Base-by-base conservation (phyloP, 2,797 vertebrate genomes). In the Mareca strepera region DNA sequence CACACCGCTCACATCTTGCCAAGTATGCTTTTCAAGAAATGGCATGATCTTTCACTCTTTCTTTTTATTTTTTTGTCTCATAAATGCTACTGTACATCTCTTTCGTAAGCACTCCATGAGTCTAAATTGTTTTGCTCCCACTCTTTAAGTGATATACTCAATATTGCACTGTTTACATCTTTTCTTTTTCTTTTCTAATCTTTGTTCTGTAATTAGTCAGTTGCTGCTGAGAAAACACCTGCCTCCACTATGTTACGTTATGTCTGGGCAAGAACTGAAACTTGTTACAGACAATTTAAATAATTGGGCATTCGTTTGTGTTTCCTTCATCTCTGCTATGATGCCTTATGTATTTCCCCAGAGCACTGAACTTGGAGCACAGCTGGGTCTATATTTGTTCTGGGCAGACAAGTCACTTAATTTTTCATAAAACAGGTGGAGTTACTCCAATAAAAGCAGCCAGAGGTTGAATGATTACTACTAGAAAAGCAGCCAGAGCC, bases 131-230 rank as follows among this genome's bases (percentile, higher is more conserved):
- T 56, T 35, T 39, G 64, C 70, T 60, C 60, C 11, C 3, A 9
- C 73, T 94, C 58, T 12, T 12, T n/a, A 75, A 1, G 2, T 4
- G 2, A 16, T 13, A 18, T 9, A 28, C 59, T 81, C 17, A 7
- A 53, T 39, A 3, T 31, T 41, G 64, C 70, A 46, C 87, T 92
- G 83, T 92, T 92, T 90, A 90, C 43, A 31, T 94, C 31, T 75
- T 20, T 64, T 22, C 68, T 53, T 85, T 67, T 25, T 29, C 41
- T 83, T 53, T 58, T 66, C 66, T 84, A 13, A 56, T 84, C 87
- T 88, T 77, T 94, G 76, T 91, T 81, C 84, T 93, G 91, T 52
- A 85, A 85, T 94, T 92, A 94, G 91, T 94, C 91, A 93, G 84
- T 90, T 72, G 80, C 75, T 94, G 91, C 93, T 94, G 91, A 85